Base-by-base conservation (phyloP, 2,888 invertebrate species). In the Tiliacea citrago region DNA sequence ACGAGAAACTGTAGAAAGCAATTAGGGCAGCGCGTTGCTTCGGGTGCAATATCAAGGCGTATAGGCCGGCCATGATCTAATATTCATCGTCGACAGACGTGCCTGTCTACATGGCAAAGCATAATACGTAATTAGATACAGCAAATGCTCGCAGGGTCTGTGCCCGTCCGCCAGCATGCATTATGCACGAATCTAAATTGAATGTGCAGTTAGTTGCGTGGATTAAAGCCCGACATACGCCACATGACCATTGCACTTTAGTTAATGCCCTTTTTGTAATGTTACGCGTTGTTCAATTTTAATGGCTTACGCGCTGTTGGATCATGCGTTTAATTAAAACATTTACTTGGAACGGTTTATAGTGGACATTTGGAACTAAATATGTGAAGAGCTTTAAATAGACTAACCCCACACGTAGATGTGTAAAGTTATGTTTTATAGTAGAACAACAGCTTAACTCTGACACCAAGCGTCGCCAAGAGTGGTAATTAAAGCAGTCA, bases 41-140 rank as follows among this genome's bases (percentile, higher is more conserved):
- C 81, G 90, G 90, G 90, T 86, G 89, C 89, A 86, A 91, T 89
- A 89, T 91, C 93, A 93, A 93, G 93, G 83, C 91, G 88, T 86
- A 91, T 92, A 91, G 93, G 92, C 91, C 88, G 90, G 90, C 91
- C 88, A 88, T 92, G 94, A 95, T 95, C 95, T 95, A 95, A 96
- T 95, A 96, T 95, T 95, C 95, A 95, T 95, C 94, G 93, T 91
- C 91, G 93, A 91, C 92, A 93, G 94, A 91, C 94, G 91, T 90
- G 92, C 91, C 92, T 89, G 93, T 93, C 94, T 95, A 94, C 94
- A 94, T 93, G 92, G 94, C 92, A 93, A 94, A 93, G 95, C 94
- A 94, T 95, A 94, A 96, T 95, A 94, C 94, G 94, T 95, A 95
- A 96, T 96, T 95, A 96, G 95, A 96, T 95, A 93, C 95, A 93